A percentile compares a stretch with the other conserved stretches of the same genome.
These are phyloP conservation scores for Hoplostethus mediterraneus DNA, from an alignment of 2,797 vertebrate genomes.

Conservation along the genomic window DNA sequence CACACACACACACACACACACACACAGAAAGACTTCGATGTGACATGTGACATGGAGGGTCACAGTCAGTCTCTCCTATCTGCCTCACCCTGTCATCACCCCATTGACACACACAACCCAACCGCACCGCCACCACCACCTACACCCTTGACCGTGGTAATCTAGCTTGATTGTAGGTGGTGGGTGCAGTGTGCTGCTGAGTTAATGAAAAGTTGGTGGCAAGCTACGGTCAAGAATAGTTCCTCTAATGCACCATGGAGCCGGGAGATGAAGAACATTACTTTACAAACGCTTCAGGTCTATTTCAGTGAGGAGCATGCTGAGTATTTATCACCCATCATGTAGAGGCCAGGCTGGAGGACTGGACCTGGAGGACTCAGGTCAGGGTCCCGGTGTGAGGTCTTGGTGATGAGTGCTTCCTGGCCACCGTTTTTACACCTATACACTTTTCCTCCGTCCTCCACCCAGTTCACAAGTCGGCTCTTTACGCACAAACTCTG, in stretches of 20 bases:
- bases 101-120: not conserved
- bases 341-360: not conserved
- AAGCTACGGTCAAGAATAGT: too few relatives aligned
- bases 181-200: too few relatives aligned
- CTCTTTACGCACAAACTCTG: not conserved
- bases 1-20: not conserved
- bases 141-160: too few relatives aligned
- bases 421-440: constrained; percentile 28
- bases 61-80: not conserved
- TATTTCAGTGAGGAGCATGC: not conserved
- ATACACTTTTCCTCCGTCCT: constrained; percentile 6
- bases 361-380: constrained; percentile 10
- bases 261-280: not conserved
- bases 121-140: not conserved
- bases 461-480: not conserved
- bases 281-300: not conserved
- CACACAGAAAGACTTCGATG: too few relatives aligned
- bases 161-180: not conserved
- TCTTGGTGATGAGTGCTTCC: constrained; percentile 10
- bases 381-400: not conserved
- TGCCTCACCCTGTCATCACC: not conserved
- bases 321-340: not conserved
- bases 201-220: too few relatives aligned
- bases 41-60: not conserved
- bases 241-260: too few relatives aligned